Percentiles rank a stretch among this genome's conserved stretches.
These are phyloP conservation scores for Aporrectodea caliginosa DNA, from an alignment of 1,140 invertebrate species.

Conservation along the genomic window DNA sequence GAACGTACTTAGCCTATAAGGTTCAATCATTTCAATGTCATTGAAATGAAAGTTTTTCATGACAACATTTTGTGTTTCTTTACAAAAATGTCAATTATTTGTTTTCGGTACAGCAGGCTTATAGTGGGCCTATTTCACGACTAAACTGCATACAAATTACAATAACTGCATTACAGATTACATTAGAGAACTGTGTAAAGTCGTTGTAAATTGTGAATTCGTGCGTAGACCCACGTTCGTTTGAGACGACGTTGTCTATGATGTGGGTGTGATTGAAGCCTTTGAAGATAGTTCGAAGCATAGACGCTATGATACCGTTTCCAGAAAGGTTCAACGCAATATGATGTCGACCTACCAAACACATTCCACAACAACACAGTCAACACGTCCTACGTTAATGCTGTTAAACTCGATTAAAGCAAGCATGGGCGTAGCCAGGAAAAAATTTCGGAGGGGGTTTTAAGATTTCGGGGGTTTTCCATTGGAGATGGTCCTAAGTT, in stretches of 20 bases:
- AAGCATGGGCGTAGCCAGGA: no score
- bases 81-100: no score
- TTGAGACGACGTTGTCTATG: constrained; percentile 40
- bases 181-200: not conserved
- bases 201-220: not conserved
- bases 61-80: no score
- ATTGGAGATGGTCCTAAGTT: no score
- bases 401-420: no score
- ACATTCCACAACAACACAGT: no score
- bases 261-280: constrained; percentile 39
- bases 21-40: not conserved
- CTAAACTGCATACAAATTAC: not conserved
- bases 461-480: no score
- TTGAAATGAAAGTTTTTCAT: constrained; percentile 9
- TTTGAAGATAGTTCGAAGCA: constrained; percentile 40
- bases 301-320: constrained; percentile 41
- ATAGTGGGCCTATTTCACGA: not conserved
- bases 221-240: constrained; percentile 33
- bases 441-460: no score
- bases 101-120: no score
- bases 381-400: no score
- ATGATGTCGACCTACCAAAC: constrained; percentile 39
- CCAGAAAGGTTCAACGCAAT: constrained; percentile 39
- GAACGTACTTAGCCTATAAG: no score
- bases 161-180: not conserved